phyloP scores from a whole-genome alignment of 2,888 invertebrate species.

The Oasisia sp. region DNA sequence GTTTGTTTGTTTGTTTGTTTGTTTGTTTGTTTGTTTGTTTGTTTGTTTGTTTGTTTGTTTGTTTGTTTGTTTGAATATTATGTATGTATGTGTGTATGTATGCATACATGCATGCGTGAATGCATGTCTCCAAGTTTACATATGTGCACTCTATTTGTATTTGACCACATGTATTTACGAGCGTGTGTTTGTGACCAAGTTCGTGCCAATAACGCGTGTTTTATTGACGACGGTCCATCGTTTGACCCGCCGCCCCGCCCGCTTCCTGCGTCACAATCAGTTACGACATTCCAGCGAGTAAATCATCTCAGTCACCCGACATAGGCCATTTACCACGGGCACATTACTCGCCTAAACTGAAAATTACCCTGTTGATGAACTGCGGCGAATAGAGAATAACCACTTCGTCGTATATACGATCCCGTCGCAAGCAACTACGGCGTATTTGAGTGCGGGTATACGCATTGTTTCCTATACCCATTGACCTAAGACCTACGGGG shows the following conservation, averaged over 20 bases:
- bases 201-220: background rate
- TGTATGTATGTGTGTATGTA: background rate
- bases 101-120: background rate
- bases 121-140: background rate
- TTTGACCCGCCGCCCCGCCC: background rate
- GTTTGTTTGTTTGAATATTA: background rate
- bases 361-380: background rate
- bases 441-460: background rate
- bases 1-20: no score
- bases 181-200: background rate
- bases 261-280: background rate
- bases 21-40: no score
- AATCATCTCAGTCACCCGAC: background rate
- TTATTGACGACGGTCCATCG: background rate
- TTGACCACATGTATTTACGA: background rate
- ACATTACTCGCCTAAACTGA: conserved; percentile 1
- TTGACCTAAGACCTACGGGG: background rate
- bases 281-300: background rate
- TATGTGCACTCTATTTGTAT: background rate
- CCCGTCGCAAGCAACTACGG: background rate
- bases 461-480: background rate
- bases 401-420: background rate
- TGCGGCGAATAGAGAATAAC: background rate
- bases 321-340: background rate
- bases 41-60: background rate